Evolutionary conservation across 2,797 vertebrate species (phyloP).

Genomic region (Poecilia picta): DNA sequence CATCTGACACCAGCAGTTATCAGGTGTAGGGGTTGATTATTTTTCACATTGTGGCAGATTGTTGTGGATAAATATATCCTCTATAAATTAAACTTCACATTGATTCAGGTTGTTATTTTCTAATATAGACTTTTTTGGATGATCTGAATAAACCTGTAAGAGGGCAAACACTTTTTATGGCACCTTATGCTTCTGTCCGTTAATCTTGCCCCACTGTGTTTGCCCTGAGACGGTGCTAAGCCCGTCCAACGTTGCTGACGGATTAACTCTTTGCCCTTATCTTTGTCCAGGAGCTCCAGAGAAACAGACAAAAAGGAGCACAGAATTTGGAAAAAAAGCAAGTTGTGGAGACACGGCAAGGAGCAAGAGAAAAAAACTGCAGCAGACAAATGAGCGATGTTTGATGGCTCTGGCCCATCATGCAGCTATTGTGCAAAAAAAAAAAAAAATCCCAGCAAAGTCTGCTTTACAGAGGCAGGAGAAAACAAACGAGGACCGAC

Average conservation of each 20-base stretch:
- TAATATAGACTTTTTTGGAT: not conserved
- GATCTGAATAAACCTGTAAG: not conserved
- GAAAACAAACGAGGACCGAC: constrained; percentile 53
- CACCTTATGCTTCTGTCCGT: constrained; percentile 34
- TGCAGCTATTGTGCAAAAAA: constrained; percentile 37
- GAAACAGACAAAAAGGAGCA: constrained; percentile 42
- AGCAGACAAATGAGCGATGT: constrained; percentile 44
- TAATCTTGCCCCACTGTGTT: constrained; percentile 69
- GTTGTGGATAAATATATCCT: not conserved
- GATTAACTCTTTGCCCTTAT: constrained; percentile 71
- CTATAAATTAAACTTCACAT: not conserved
- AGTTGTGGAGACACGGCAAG: constrained; percentile 39
- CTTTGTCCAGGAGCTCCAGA: constrained; percentile 63
- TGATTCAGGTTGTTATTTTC: not conserved
- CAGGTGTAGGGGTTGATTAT: not conserved
- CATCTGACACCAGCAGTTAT: not conserved
- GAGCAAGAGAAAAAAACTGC: constrained; percentile 23
- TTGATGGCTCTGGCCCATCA: constrained; percentile 52
- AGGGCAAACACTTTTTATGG: not conserved
- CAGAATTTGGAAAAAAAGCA: constrained; percentile 18
- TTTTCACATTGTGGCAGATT: not conserved
- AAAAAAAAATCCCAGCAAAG: constrained; percentile 49
- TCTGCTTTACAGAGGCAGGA: constrained; percentile 39
- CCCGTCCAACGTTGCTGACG: constrained; percentile 63
- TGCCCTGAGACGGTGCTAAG: constrained; percentile 64